Evolutionary conservation across 2,113 vertebrate species (phyloP).

Genomic region (Mandrillus leucophaeus): DNA sequence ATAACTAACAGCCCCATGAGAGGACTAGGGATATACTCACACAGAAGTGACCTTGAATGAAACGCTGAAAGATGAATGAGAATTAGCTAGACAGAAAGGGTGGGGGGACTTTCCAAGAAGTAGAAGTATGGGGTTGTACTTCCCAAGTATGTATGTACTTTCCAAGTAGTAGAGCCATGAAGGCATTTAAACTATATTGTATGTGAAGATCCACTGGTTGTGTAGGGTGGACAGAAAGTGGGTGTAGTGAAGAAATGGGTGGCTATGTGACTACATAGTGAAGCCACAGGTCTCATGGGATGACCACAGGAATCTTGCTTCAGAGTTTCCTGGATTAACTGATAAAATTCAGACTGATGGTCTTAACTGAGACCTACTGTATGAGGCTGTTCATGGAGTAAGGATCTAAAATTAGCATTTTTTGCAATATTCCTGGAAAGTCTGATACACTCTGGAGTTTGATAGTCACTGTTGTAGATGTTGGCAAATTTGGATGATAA

Average conservation of each 20-base stretch:
- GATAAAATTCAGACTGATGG: neutral
- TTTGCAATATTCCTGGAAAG: neutral
- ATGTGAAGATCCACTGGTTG: neutral
- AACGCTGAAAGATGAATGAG: neutral
- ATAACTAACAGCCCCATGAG: neutral
- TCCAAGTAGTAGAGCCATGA: neutral
- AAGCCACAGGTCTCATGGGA: neutral
- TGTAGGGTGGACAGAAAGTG: neutral
- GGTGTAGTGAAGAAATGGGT: neutral
- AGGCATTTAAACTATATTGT: neutral
- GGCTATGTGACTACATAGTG: neutral
- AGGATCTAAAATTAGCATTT: neutral
- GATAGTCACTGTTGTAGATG: neutral
- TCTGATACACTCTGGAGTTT: neutral
- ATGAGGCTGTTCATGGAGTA: neutral
- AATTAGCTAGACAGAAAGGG: neutral
- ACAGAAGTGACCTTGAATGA: neutral
- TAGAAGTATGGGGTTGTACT: neutral
- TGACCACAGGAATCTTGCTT: neutral
- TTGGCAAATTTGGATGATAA: constrained; percentile 4
- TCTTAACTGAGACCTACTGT: neutral
- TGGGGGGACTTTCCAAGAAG: neutral
- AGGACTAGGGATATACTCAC: neutral
- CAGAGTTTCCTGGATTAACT: neutral
- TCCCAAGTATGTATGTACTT: no score